Base-by-base conservation (phyloP, 2,888 invertebrate species). In the Plebejus argus region DNA sequence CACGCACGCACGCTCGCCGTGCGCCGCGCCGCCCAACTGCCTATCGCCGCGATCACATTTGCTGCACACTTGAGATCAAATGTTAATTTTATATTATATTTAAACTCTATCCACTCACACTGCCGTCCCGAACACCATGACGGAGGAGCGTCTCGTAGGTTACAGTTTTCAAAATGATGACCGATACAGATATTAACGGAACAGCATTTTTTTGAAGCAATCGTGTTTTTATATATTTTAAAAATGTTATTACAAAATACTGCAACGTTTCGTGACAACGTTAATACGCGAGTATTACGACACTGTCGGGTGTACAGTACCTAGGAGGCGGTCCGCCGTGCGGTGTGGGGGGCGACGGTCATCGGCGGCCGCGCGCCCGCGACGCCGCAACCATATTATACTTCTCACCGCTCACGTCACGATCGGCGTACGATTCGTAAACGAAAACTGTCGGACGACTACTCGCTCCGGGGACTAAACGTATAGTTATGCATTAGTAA, bases 1-100 rank as follows among this genome's bases (percentile, higher is more conserved):
- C 15, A 66, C 15, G 66, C 66, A 33, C 28, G 66, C 66, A 33
- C 66, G 66, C 28, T 1, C 10, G 61, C 23, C 66, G 28, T 28
- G 6, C 66, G 33, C 88, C 87, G 88, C 85, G 88, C 90, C 84
- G 85, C 86, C 87, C 86, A 87, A 88, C 91, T 90, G 85, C 85
- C 89, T 90, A 86, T 90, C 87, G 88, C 86, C 90, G 88, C 90
- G 86, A 87, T 88, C 91, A 90, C 91, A 89, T 91, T 91, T 92
- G 93, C 92, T 92, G 92, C 93, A 91, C 92, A 92, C 93, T 93
- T 93, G 93, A 93, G 93, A 93, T 93, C 93, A 93, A 92, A 93
- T 93, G 91, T 92, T 92, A 91, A 89, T 92, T 92, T 92, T 92
- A 91, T 89, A 91, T 88, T 81, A 90, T 90, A 88, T 87, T 91